These are phyloP conservation scores for Myiotriccus ornatus DNA, from an alignment of 2,797 vertebrate species.

Conservation along the genomic window DNA sequence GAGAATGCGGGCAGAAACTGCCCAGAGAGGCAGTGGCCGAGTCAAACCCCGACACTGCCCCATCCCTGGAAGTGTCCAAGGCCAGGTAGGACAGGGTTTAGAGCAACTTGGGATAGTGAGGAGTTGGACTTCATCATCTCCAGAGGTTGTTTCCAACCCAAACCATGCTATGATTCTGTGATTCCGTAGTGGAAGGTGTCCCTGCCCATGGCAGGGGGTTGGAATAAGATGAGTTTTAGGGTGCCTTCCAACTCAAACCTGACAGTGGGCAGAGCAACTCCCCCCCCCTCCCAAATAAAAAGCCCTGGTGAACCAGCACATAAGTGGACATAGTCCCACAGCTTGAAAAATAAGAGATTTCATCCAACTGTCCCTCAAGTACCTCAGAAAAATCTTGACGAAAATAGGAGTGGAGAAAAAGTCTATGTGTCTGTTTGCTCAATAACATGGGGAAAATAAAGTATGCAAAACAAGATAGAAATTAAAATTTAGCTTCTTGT, in stretches of 20 bases:
- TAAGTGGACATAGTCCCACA: background rate
- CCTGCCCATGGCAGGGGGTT: background rate
- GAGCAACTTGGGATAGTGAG: background rate
- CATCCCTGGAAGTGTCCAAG: background rate
- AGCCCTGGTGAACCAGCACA: background rate
- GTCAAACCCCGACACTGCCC: too few species aligned
- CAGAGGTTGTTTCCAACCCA: background rate
- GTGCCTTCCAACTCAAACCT: background rate
- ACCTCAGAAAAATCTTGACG: background rate
- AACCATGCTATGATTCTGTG: background rate
- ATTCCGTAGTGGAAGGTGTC: background rate
- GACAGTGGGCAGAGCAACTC: background rate
- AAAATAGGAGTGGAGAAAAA: background rate
- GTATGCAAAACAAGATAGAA: background rate
- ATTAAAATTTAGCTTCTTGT: background rate
- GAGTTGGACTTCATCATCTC: background rate
- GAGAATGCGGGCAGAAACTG: too few species aligned
- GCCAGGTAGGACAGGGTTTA: accelerated
- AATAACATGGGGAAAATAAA: background rate
- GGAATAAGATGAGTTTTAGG: background rate
- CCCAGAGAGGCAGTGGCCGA: too few species aligned
- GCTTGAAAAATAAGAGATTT: background rate
- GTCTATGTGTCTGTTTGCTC: background rate
- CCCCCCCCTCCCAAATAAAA: too few species aligned
- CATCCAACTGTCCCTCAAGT: background rate